phyloP scores from a whole-genome alignment of 2,888 invertebrate species.

The Tenthredo amoena region DNA sequence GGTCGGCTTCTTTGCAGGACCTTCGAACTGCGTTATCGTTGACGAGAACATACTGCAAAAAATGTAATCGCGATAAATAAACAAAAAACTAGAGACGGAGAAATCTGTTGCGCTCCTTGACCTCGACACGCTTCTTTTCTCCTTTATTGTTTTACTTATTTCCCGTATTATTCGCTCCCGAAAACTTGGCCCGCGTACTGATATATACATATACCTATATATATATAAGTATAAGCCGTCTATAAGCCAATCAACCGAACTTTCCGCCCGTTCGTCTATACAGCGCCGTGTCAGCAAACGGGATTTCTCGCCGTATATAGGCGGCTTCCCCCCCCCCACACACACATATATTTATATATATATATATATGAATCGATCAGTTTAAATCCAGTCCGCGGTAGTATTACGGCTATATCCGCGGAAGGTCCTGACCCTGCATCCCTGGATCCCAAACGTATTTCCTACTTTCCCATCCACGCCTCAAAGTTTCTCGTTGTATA shows the following conservation, averaged over 20 bases:
- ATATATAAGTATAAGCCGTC: background rate
- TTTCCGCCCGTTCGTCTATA: background rate
- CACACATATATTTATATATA: background rate
- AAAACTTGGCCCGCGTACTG: background rate
- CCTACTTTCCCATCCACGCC: no score
- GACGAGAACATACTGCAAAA: constrained; percentile 60
- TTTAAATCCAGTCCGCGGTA: background rate
- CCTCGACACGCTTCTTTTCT: background rate
- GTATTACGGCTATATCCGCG: background rate
- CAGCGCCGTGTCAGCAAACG: constrained; percentile 14
- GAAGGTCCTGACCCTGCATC: constrained; percentile 13
- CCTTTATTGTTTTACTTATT: background rate
- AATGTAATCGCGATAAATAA: background rate
- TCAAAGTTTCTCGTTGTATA: background rate
- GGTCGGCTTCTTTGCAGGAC: constrained; percentile 49
- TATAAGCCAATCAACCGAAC: constrained; percentile 22
- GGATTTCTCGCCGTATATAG: constrained; percentile 8
- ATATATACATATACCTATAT: background rate
- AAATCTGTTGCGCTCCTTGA: background rate
- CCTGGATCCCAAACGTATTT: background rate
- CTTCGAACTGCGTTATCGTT: constrained; percentile 66
- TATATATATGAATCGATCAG: constrained; percentile 29
- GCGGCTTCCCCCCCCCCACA: background rate
- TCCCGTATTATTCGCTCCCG: background rate
- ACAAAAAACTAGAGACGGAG: background rate